Conservation (phyloP, 2,113 vertebrate genomes). For the Aphyosemion australe region DNA sequence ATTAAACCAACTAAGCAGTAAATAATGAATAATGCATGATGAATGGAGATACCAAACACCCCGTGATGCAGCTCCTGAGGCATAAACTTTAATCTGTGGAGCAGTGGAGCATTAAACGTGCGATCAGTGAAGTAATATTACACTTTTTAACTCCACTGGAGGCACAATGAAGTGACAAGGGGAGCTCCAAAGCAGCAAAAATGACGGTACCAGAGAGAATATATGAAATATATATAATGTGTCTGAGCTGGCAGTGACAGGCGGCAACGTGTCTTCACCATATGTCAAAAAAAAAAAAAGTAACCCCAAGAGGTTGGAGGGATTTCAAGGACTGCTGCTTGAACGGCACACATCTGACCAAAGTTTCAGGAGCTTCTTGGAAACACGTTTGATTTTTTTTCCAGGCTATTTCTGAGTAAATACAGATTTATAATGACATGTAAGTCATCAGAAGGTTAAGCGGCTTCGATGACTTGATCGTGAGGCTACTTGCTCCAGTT, state of each 20-base stretch:
- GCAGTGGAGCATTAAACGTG: constrained; percentile 52
- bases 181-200: too few relatives aligned
- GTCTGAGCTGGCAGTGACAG: too few relatives aligned
- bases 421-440: background rate
- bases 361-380: constrained; percentile 9
- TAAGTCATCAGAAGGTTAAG: too few relatives aligned
- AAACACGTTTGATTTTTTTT: constrained; percentile 10
- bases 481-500: too few relatives aligned
- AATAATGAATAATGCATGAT: constrained; percentile 43
- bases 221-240: too few relatives aligned
- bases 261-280: too few relatives aligned
- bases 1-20: constrained; percentile 17
- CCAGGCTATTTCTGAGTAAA: constrained; percentile 10
- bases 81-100: constrained; percentile 51
- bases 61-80: constrained; percentile 40
- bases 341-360: constrained; percentile 29
- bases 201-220: too few relatives aligned
- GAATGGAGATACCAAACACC: constrained; percentile 31
- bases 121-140: constrained; percentile 56
- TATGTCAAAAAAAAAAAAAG: too few relatives aligned
- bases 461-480: too few relatives aligned
- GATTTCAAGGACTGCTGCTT: too few relatives aligned
- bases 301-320: too few relatives aligned
- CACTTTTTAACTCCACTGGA: constrained; percentile 55
- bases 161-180: constrained; percentile 32